phyloP scores from a whole-genome alignment of 1,140 invertebrate species.

The Polypedilum pembai region DNA sequence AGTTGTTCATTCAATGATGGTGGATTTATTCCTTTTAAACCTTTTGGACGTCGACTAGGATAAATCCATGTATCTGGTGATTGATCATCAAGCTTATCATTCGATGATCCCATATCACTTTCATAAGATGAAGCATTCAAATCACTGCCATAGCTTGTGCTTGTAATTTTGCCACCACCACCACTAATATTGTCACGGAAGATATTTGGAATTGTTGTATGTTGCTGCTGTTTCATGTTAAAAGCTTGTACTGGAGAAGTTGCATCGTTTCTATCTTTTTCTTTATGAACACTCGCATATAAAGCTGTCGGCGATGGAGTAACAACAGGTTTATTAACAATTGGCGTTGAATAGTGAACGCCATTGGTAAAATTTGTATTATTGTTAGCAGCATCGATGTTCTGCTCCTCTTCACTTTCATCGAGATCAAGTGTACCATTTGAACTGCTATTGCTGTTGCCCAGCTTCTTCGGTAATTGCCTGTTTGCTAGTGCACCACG shows the following conservation, averaged over 20 bases:
- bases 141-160: not conserved
- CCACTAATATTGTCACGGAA: conserved; percentile 39
- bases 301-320: conserved; percentile 15
- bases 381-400: conserved; percentile 33
- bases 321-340: conserved; percentile 3
- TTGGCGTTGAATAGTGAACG: conserved; percentile 23
- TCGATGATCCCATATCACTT: conserved; percentile 41
- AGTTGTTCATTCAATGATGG: conserved; percentile 72
- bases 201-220: conserved; percentile 36
- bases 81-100: conserved; percentile 42
- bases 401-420: conserved; percentile 31
- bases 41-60: conserved; percentile 41
- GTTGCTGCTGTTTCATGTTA: conserved; percentile 24
- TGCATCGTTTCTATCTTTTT: conserved; percentile 37
- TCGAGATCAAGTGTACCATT: conserved; percentile 15
- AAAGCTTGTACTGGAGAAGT: conserved; percentile 32
- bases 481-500: conserved; percentile 55
- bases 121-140: conserved; percentile 36
- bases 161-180: conserved; percentile 32
- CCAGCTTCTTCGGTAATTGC: conserved; percentile 46
- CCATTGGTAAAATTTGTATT: conserved; percentile 34
- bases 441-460: conserved; percentile 40
- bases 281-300: conserved; percentile 43
- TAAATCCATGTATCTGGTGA: conserved; percentile 43
- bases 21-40: conserved; percentile 49